Base-by-base conservation (phyloP, 2,888 invertebrate species). In the Acleris literana region DNA sequence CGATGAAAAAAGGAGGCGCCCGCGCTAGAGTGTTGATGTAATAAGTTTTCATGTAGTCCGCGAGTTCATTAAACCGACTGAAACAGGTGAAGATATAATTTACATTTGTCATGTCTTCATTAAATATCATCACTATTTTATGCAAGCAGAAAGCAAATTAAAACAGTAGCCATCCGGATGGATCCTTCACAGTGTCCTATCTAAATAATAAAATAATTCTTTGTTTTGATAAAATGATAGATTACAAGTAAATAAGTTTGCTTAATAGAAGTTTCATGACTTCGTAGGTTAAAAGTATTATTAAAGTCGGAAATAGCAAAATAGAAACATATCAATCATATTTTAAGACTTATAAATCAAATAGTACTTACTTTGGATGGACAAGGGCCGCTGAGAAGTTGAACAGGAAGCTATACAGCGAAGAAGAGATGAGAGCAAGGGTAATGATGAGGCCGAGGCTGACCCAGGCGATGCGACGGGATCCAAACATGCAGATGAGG, bases 351-450 rank as follows among this genome's bases (percentile, higher is more conserved):
- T 6, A 1, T 6, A 25, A 25, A 25, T 25, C 1, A 25, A 6
- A 25, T 3, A 3, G 3, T 16, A 83, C 87, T 85, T 79, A 94
- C 94, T 78, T 75, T 20, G 85, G 76, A 33, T 88, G 83, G 3
- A 79, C 74, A 1, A 88, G 74, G 0, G 83, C 81, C 49, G 85
- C 80, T 16, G 85, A 82, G 67, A 85, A 92, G 48, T 86, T 64
- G 52, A 87, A 78, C 0, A 81, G 43, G 58, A 81, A 90, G 22
- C 89, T 83, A 71, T 88, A 80, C 4, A 78, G 20, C 3, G 83
- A 74, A 68, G 77, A 69, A 65, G 80, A 66, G 72, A 85, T 55
- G 48, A 83, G 29, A 0, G 85, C 77, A 0, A 79, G 56, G 3
- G 82, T 61, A 0, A 83, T 61, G 4, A 78, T 70, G 1, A 65